These are phyloP conservation scores for Arion vulgaris DNA, from an alignment of 1,140 invertebrate genomes.

Conservation along the genomic window DNA sequence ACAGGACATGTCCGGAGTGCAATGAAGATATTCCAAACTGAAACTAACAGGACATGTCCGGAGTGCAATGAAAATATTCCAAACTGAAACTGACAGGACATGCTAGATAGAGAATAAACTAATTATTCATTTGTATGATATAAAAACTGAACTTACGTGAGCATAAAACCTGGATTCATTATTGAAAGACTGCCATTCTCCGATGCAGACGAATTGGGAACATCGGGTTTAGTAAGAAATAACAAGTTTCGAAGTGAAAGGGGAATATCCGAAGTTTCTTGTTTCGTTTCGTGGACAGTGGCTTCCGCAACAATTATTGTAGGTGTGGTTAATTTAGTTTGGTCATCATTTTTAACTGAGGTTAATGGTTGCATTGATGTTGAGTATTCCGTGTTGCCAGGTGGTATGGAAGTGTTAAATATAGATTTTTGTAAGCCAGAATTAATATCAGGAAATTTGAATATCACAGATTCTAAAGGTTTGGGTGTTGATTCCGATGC, in stretches of 20 bases:
- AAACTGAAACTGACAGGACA: too few species aligned
- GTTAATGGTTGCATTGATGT: background rate
- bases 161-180: background rate
- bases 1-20: too few species aligned
- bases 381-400: background rate
- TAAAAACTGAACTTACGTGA: constrained; percentile 4
- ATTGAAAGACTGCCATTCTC: background rate
- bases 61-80: too few species aligned
- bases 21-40: too few species aligned
- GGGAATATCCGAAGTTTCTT: background rate
- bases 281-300: background rate
- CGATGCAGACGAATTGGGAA: background rate
- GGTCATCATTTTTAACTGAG: background rate
- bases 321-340: background rate
- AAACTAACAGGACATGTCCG: too few species aligned
- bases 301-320: background rate
- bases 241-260: background rate
- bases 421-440: background rate
- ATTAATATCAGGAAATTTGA: background rate
- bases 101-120: too few species aligned
- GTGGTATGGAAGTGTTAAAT: background rate
- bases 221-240: background rate
- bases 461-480: background rate
- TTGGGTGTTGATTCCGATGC: background rate
- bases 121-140: too few species aligned